A percentile compares a stretch with the other conserved stretches of the same genome.
Conservation (phyloP, 2,113 vertebrate species). For the Dromiciops gliroides region DNA sequence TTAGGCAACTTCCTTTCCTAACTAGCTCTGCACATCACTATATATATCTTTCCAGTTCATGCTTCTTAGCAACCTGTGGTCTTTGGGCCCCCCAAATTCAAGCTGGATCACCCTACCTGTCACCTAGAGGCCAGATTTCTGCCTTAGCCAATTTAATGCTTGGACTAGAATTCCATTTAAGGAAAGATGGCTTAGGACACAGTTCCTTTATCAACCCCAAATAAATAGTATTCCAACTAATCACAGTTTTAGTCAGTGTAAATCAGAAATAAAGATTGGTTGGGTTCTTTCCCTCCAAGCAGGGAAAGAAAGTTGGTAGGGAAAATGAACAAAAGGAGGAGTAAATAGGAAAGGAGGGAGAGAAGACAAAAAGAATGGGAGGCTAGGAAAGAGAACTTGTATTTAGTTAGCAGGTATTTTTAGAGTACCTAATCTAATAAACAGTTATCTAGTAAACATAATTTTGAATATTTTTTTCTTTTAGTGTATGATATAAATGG, state of each 20-base stretch:
- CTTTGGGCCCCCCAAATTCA: not conserved
- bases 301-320: not conserved
- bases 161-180: not conserved
- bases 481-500: not conserved
- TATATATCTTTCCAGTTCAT: not conserved
- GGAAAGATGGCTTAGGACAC: not conserved
- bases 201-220: not conserved
- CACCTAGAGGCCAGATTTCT: not conserved
- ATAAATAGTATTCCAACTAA: not conserved
- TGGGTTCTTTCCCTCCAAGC: not conserved
- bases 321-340: not conserved
- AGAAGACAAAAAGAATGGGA: not conserved
- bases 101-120: not conserved
- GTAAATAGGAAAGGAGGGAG: not conserved
- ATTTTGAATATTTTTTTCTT: not conserved
- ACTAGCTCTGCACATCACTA: not conserved
- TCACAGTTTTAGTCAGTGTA: not conserved
- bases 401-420: not conserved
- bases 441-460: not conserved
- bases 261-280: not conserved
- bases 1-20: conserved; percentile 38
- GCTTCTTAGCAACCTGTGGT: not conserved
- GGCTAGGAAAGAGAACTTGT: not conserved
- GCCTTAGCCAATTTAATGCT: not conserved
- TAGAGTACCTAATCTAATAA: not conserved